A percentile compares a stretch with the other conserved stretches of the same genome.
phyloP scores from a whole-genome alignment of 2,113 vertebrate genomes.

The Equus quagga region DNA sequence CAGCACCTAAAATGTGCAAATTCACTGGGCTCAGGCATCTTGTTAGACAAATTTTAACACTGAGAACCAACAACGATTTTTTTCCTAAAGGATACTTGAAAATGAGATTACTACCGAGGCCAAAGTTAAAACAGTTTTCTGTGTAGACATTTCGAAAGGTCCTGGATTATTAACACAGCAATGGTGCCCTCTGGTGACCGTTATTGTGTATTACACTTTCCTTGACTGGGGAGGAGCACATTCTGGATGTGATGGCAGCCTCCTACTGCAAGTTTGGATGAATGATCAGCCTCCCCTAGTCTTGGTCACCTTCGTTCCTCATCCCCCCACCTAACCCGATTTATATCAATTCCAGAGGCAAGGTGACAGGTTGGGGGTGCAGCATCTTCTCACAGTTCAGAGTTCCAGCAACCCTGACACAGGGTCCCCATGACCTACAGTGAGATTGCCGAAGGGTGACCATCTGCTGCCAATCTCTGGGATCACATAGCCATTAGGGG shows the following conservation, averaged over 20 bases:
- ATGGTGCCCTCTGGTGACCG: slow-evolving; percentile 47
- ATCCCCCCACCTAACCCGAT: background rate
- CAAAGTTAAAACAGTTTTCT: background rate
- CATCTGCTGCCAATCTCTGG: background rate
- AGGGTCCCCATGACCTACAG: background rate
- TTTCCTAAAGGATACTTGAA: background rate
- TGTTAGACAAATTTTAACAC: background rate
- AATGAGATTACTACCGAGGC: background rate
- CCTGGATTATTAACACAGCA: background rate
- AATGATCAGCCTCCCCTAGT: background rate
- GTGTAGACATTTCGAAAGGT: background rate
- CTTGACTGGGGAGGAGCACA: background rate
- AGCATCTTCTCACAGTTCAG: background rate
- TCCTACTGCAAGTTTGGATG: background rate
- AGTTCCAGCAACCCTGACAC: background rate
- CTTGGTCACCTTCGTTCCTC: background rate
- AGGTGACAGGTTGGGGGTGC: background rate
- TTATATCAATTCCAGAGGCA: background rate
- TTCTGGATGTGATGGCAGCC: background rate
- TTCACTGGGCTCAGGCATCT: background rate
- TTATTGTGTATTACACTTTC: background rate
- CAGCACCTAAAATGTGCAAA: background rate
- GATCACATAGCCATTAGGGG: background rate
- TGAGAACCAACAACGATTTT: background rate
- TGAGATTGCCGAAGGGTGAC: background rate